phyloP scores from a whole-genome alignment of 2,888 invertebrate species.

The Eudasyphora cyanicolor region DNA sequence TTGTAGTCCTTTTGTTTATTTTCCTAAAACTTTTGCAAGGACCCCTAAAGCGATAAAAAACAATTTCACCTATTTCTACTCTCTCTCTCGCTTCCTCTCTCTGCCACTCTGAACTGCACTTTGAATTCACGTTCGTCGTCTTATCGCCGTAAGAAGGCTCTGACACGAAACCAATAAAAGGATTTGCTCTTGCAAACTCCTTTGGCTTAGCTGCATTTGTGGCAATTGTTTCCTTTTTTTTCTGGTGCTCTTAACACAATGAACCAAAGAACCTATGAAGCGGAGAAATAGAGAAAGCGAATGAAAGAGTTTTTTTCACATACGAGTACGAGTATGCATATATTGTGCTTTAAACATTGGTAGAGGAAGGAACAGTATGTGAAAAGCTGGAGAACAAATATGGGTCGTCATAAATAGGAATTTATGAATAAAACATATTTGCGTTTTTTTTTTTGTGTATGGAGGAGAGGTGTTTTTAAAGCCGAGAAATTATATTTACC shows the following conservation, averaged over 20 bases:
- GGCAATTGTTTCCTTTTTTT: neutral
- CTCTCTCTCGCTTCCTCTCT: too few relatives aligned
- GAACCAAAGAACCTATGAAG: neutral
- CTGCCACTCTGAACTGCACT: neutral
- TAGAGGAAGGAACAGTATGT: neutral
- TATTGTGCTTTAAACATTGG: neutral
- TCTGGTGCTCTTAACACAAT: neutral
- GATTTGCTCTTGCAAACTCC: neutral
- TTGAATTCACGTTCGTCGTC: neutral
- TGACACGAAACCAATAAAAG: neutral
- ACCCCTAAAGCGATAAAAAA: neutral
- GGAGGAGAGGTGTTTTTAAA: too few relatives aligned
- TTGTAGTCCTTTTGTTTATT: too few relatives aligned
- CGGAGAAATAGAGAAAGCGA: neutral
- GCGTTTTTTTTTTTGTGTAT: neutral
- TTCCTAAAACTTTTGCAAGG: neutral
- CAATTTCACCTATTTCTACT: neutral
- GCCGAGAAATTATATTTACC: too few relatives aligned
- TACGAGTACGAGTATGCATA: neutral
- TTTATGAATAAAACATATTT: conserved; percentile 21
- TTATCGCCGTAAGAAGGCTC: neutral
- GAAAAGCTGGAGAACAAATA: neutral
- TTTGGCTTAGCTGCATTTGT: neutral
- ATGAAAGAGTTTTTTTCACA: neutral
- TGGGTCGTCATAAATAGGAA: conserved; percentile 27